These are phyloP conservation scores for Mormyrus proboscirostris DNA, from an alignment of 2,797 vertebrate genomes.

Conservation along the genomic window DNA sequence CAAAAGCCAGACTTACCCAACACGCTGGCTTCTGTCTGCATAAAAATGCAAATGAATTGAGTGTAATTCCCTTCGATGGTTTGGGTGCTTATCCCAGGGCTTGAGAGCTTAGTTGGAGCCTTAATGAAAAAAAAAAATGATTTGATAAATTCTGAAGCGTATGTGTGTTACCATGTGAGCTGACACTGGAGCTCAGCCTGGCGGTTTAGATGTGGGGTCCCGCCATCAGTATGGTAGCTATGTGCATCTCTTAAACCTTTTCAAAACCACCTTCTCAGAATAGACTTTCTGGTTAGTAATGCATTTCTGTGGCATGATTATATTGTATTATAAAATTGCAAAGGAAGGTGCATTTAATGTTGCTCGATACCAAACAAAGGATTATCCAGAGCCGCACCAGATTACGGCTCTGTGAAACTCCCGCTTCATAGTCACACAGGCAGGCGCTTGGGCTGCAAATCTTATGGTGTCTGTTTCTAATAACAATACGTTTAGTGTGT, in stretches of 20 bases:
- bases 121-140: not conserved
- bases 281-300: not conserved
- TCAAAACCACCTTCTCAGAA: not conserved
- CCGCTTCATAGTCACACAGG: not conserved
- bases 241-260: not conserved
- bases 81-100: constrained; percentile 7
- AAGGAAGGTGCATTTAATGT: not conserved
- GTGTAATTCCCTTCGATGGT: not conserved
- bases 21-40: not conserved
- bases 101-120: not conserved
- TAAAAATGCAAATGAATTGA: constrained; percentile 8
- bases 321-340: not conserved
- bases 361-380: not conserved
- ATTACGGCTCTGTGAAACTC: not conserved
- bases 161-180: not conserved
- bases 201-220: not conserved
- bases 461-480: not conserved
- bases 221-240: not conserved
- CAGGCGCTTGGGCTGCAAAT: not conserved
- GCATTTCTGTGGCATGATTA: not conserved
- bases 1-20: not conserved
- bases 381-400: not conserved
- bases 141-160: not conserved
- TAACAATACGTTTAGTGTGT: not conserved
- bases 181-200: not conserved